These are phyloP conservation scores for Apodemus speciosus DNA, from an alignment of 2,113 vertebrate genomes.

Conservation along the genomic window DNA sequence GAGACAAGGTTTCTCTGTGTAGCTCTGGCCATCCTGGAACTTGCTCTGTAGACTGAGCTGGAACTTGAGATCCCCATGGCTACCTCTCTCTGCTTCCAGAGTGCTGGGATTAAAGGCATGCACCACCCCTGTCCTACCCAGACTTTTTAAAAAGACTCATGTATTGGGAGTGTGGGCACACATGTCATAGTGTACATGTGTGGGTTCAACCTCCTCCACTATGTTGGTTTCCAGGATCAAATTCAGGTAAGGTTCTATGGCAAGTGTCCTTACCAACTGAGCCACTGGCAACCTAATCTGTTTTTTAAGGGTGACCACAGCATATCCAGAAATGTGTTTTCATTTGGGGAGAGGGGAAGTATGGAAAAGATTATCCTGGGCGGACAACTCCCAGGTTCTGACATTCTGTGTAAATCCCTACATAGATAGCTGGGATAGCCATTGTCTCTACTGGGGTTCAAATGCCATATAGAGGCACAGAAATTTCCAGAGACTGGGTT, in stretches of 20 bases:
- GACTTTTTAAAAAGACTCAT: neutral
- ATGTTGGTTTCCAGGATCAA: neutral
- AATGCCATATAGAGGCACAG: neutral
- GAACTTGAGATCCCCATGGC: neutral
- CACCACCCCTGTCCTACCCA: neutral
- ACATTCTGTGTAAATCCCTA: neutral
- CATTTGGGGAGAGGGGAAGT: neutral
- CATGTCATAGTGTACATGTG: neutral
- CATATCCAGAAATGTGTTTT: conserved; percentile 38
- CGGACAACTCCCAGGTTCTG: neutral
- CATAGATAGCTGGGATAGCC: neutral
- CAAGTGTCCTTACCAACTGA: neutral
- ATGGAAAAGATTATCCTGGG: conserved; percentile 18
- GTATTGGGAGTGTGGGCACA: neutral
- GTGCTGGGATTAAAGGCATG: neutral
- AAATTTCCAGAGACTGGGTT: neutral
- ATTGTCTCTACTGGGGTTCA: neutral
- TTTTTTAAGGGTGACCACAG: conserved; percentile 4
- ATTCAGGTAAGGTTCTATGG: neutral
- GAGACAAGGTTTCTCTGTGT: neutral
- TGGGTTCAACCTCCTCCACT: neutral
- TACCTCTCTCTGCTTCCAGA: neutral
- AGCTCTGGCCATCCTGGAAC: neutral
- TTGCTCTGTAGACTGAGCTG: neutral
- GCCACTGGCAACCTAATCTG: neutral